Evolutionary conservation across 2,888 invertebrate species (phyloP), one percentile per base, ranked within the genome.

Genomic region (Metacarcinus magister): DNA sequence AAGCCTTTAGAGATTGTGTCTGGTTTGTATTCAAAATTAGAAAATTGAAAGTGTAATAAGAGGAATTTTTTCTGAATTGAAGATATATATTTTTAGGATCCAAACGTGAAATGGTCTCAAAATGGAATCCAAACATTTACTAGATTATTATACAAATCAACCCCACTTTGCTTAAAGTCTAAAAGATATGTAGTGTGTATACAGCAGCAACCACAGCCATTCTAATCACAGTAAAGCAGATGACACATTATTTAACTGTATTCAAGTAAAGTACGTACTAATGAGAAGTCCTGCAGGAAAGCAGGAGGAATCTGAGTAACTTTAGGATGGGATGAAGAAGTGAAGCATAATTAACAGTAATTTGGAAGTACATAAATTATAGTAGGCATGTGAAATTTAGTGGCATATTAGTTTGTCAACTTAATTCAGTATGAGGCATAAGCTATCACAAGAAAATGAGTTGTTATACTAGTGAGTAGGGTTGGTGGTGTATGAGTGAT

Each of bases 401-500:
- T 75, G 28, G n/a, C 23, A 23, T 23, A 75, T 75, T 39, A 87
- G 39, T 87, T n/a, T 39, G 32, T 87, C 10, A 87, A 32, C 39
- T 16, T 39, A 16, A 16, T 13, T 87, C 2, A 32, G 32, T 87
- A 39, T 10, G 87, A 87, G 39, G 87, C 87, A 87, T 19, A 67
- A 67, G 67, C 19, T 67, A 67, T 19, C 67, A 67, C 32, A 87
- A 32, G 39, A 32, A 39, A 87, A 3, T 87, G 32, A 39, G 32
- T 87, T 39, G n/a, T n/a, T n/a, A 32, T 32, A 87, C 32, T 87
- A 87, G 87, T 87, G 87, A 87, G 87, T 39, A 87, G 87, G 87
- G 87, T 87, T 75, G 39, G 87, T 87, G 87, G 23, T 92, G 43
- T 92, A 92, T 3, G 32, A 48, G 54, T 92, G 46, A 92, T 92